A percentile compares a stretch with the other conserved stretches of the same genome.
These are phyloP conservation scores for Trachelus iudaicus DNA, from an alignment of 2,888 invertebrate species.

Conservation along the genomic window DNA sequence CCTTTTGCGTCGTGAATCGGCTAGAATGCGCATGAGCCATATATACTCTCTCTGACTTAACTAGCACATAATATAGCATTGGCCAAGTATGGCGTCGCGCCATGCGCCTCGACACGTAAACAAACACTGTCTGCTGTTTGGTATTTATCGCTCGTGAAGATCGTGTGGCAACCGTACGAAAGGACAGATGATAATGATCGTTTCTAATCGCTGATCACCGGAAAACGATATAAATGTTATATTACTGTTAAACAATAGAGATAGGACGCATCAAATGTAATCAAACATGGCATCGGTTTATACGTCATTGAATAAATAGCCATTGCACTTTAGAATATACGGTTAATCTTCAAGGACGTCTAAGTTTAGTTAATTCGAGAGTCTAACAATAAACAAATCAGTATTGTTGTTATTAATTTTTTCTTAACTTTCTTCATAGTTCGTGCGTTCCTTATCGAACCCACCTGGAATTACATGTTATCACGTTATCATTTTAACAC, in stretches of 20 bases:
- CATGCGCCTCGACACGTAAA: not conserved
- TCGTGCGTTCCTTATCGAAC: not conserved
- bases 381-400: not conserved
- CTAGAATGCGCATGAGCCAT: not conserved
- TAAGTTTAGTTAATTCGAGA: not conserved
- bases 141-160: not conserved
- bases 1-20: not conserved
- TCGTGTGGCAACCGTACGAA: not conserved
- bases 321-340: not conserved
- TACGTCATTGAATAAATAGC: not conserved
- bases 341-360: not conserved
- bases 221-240: not conserved
- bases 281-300: not conserved
- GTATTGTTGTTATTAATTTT: not conserved
- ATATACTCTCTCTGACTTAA: not conserved
- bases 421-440: not conserved
- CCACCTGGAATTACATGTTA: not conserved
- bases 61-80: not conserved
- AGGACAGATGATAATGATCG: not conserved
- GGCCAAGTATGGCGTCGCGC: not conserved
- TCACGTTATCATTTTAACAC: not conserved
- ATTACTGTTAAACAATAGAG: not conserved
- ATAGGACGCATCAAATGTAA: not conserved
- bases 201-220: not conserved
- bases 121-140: not conserved